These are phyloP conservation scores for Sander vitreus DNA, from an alignment of 2,113 vertebrate genomes.

Conservation along the genomic window DNA sequence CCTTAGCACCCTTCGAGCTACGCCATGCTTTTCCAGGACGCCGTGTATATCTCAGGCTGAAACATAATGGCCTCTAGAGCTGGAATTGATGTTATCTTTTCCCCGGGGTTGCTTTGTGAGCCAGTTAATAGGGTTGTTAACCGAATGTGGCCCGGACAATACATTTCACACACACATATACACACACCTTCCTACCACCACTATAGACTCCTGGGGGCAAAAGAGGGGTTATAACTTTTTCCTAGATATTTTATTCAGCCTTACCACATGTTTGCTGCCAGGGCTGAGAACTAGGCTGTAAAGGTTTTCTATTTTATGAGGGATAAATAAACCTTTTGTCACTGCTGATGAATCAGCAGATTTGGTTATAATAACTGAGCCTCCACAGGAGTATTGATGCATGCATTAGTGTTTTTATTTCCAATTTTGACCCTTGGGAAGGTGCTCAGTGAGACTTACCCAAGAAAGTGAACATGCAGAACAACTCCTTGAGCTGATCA, in stretches of 20 bases:
- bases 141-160: slow-evolving; percentile 72
- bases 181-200: neutral
- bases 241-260: slow-evolving; percentile 65
- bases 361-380: slow-evolving; percentile 54
- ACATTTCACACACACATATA: slow-evolving; percentile 39
- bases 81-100: slow-evolving; percentile 76
- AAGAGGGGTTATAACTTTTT: slow-evolving; percentile 56
- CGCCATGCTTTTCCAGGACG: slow-evolving; percentile 16
- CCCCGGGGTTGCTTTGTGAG: slow-evolving; percentile 75
- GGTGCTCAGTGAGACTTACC: neutral
- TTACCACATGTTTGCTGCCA: slow-evolving; percentile 50
- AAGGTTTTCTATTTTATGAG: slow-evolving; percentile 47
- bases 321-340: slow-evolving; percentile 52
- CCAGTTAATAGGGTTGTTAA: slow-evolving; percentile 80
- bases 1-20: slow-evolving; percentile 34
- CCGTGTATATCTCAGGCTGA: slow-evolving; percentile 53
- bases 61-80: slow-evolving; percentile 76
- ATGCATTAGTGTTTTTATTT: slow-evolving; percentile 56
- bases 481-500: neutral
- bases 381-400: slow-evolving; percentile 52
- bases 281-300: slow-evolving; percentile 43
- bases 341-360: slow-evolving; percentile 59
- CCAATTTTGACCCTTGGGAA: slow-evolving; percentile 44
- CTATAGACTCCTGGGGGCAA: slow-evolving; percentile 33
- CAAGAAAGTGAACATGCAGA: slow-evolving; percentile 11